phyloP scores from a whole-genome alignment of 1,140 invertebrate species.

The Arion vulgaris region DNA sequence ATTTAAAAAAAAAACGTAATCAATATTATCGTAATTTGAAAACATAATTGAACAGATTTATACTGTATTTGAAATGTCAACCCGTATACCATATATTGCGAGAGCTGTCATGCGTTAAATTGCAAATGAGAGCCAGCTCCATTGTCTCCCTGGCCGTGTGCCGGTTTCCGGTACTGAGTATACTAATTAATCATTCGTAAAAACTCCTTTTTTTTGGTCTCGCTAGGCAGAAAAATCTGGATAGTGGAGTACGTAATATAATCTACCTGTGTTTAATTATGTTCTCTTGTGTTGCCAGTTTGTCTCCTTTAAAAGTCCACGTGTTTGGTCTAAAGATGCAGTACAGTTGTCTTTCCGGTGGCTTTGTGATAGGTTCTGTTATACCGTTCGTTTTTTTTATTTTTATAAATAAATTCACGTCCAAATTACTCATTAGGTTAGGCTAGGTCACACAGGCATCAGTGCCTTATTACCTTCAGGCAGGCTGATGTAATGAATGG shows the following conservation, averaged over 20 bases:
- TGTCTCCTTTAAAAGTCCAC: neutral
- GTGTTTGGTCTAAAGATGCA: no score
- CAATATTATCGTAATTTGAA: neutral
- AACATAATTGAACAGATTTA: neutral
- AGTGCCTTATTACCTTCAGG: no score
- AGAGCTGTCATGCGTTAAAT: conserved; percentile 13
- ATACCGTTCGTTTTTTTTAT: no score
- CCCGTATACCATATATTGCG: conserved; percentile 12
- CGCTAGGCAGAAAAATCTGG: conserved; percentile 13
- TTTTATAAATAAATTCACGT: no score
- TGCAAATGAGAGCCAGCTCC: conserved; percentile 18
- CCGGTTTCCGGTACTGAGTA: conserved; percentile 20
- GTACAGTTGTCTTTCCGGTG: no score
- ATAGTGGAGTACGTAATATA: neutral
- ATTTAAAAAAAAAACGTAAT: conserved; percentile 6
- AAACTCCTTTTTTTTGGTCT: conserved; percentile 21
- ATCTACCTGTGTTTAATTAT: conserved; percentile 7
- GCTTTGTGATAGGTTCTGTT: no score
- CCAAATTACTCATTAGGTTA: no score
- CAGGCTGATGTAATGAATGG: no score
- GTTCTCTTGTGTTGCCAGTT: conserved; percentile 11
- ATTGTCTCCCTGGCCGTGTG: conserved; percentile 16
- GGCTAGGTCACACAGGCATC: no score
- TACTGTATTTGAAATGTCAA: conserved; percentile 4
- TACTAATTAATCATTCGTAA: conserved; percentile 28